Conservation (phyloP, 2,888 invertebrate genomes). For the Flexamia atlantica region DNA sequence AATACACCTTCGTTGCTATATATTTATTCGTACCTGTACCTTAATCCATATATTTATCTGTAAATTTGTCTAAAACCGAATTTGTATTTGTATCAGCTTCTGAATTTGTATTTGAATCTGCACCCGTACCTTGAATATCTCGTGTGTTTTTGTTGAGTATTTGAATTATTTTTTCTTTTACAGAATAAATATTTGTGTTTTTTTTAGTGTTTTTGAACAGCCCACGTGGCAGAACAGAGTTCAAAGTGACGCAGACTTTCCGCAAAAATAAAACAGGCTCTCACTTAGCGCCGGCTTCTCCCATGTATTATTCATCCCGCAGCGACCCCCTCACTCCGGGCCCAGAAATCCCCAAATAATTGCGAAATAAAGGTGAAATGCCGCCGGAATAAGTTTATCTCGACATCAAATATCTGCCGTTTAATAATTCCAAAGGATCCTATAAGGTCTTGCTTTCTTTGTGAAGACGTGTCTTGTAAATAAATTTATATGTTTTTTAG, state of each 20-base stretch:
- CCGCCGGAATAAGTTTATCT: conserved; percentile 19
- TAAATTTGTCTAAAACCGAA: no score
- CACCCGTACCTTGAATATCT: no score
- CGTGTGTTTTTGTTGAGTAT: background rate
- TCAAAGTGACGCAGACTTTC: conserved; percentile 47
- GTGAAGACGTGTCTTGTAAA: no score
- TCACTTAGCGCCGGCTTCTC: conserved; percentile 29
- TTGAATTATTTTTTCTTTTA: background rate
- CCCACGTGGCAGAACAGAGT: conserved; percentile 1
- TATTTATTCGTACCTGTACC: no score
- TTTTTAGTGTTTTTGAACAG: background rate
- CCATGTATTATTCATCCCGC: conserved; percentile 36
- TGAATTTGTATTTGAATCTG: no score
- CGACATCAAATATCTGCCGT: background rate
- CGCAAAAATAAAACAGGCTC: conserved; percentile 25
- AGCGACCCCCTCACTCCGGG: conserved; percentile 3
- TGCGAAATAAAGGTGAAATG: conserved; percentile 40
- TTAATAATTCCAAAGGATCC: no score
- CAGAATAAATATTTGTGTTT: no score
- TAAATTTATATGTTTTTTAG: no score
- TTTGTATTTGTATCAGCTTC: no score
- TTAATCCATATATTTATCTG: no score
- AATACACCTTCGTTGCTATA: no score
- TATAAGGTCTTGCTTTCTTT: no score
- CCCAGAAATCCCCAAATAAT: conserved; percentile 48